A percentile compares a stretch with the other conserved stretches of the same genome.
phyloP scores from a whole-genome alignment of 37 sponge, comb jelly and placozoan genomes.

The Spongia lamella region DNA sequence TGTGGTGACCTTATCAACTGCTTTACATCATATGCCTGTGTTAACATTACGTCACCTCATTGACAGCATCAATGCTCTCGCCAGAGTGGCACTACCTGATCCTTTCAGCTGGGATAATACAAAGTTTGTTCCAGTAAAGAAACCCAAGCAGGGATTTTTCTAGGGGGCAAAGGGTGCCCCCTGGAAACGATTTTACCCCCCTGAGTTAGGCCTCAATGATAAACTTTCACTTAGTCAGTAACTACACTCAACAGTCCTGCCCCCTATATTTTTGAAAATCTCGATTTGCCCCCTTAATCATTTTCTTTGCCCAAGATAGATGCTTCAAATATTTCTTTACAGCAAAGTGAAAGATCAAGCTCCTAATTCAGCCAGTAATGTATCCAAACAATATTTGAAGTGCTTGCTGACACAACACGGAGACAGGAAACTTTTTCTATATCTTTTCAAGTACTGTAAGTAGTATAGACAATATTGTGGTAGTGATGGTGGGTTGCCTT shows the following conservation, averaged over 20 bases:
- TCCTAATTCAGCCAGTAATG: constrained; percentile 59
- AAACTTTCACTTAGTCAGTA: no score
- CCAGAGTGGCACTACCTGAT: constrained; percentile 47
- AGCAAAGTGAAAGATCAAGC: not conserved
- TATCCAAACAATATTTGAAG: constrained; percentile 47
- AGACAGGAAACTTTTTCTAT: constrained; percentile 59
- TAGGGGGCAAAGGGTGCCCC: no score
- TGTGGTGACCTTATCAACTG: constrained; percentile 48
- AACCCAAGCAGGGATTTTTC: not conserved
- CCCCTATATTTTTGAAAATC: no score
- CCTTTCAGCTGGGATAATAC: constrained; percentile 50
- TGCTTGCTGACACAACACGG: constrained; percentile 58
- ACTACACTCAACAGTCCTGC: no score
- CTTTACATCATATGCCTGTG: constrained; percentile 35
- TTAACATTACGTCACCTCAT: constrained; percentile 38
- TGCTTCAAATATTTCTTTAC: no score
- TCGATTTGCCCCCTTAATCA: no score
- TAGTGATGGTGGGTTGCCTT: not conserved
- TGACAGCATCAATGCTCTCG: constrained; percentile 42
- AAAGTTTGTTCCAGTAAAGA: constrained; percentile 9
- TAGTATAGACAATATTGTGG: constrained; percentile 1
- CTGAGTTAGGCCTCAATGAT: no score
- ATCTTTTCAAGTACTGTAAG: constrained; percentile 34
- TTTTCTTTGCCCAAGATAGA: no score
- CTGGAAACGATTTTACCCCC: no score